Conservation (phyloP, 1,140 invertebrate species). For the Pseudomyrmex sp. region DNA sequence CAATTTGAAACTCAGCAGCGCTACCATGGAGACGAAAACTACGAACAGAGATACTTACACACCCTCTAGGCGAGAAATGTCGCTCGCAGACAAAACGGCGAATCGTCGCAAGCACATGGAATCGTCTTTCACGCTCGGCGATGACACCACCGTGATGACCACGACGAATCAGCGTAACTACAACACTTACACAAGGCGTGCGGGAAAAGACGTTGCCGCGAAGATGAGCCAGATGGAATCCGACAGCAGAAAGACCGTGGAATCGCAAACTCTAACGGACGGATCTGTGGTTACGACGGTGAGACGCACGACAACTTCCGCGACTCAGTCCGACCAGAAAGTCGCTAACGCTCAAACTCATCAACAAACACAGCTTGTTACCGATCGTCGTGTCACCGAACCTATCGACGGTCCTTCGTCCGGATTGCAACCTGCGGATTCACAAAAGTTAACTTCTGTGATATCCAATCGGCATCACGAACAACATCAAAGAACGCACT, state of each 20-base stretch:
- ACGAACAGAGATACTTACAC: conserved; percentile 85
- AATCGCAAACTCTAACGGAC: conserved; percentile 85
- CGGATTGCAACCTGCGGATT: conserved; percentile 24
- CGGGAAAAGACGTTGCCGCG: conserved; percentile 76
- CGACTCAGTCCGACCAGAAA: conserved; percentile 56
- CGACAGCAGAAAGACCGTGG: conserved; percentile 65
- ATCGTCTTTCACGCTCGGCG: conserved; percentile 88
- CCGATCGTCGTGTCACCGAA: conserved; percentile 32
- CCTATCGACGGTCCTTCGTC: not conserved
- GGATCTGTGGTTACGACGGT: conserved; percentile 85
- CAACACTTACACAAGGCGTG: conserved; percentile 86
- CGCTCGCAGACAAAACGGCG: conserved; percentile 66
- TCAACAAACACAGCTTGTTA: conserved; percentile 10
- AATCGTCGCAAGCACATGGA: conserved; percentile 87
- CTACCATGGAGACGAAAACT: conserved; percentile 85
- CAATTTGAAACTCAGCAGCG: conserved; percentile 84
- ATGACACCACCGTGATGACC: conserved; percentile 85
- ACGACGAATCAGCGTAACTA: conserved; percentile 88
- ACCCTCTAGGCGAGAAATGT: conserved; percentile 80
- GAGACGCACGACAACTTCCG: conserved; percentile 82
- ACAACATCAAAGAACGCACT: conserved; percentile 60
- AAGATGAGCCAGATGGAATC: conserved; percentile 72
- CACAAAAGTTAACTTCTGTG: conserved; percentile 6
- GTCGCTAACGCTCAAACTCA: conserved; percentile 40
- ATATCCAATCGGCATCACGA: conserved; percentile 52